These are phyloP conservation scores for Stomatorhinus walkeri DNA, from an alignment of 2,797 vertebrate genomes.

Conservation along the genomic window DNA sequence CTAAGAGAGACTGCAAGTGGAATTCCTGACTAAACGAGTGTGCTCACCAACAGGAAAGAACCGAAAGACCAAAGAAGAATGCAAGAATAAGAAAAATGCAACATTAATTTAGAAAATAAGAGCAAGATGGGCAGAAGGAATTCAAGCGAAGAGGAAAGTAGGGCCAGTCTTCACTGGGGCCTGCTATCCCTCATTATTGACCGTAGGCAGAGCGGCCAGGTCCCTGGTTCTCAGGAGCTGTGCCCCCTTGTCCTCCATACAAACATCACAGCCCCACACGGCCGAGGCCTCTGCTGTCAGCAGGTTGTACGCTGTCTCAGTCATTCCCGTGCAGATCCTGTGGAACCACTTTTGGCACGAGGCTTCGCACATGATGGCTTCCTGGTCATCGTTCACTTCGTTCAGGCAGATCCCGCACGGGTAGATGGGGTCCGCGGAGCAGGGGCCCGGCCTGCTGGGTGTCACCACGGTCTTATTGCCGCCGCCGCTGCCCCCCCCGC, in stretches of 20 bases:
- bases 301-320: constrained; percentile 70
- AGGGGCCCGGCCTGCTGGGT: constrained; percentile 49
- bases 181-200: constrained; percentile 50
- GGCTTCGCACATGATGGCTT: constrained; percentile 74
- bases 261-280: constrained; percentile 74
- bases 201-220: constrained; percentile 31
- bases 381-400: constrained; percentile 73
- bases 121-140: background rate
- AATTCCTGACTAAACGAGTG: background rate
- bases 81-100: background rate
- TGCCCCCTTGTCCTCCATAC: constrained; percentile 69
- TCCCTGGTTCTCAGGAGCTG: constrained; percentile 62
- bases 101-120: background rate
- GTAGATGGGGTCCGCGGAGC: constrained; percentile 58
- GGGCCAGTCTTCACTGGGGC: background rate
- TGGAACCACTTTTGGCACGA: constrained; percentile 80
- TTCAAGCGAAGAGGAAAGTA: background rate
- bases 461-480: constrained; percentile 51
- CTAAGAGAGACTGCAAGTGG: background rate
- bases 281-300: constrained; percentile 68
- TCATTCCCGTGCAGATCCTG: constrained; percentile 74
- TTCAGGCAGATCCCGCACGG: constrained; percentile 70
- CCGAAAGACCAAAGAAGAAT: background rate
- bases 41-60: background rate
- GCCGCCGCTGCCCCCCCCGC: background rate